Evolutionary conservation across 2,113 vertebrate species (phyloP).

Genomic region (Cinclus mexicanus): DNA sequence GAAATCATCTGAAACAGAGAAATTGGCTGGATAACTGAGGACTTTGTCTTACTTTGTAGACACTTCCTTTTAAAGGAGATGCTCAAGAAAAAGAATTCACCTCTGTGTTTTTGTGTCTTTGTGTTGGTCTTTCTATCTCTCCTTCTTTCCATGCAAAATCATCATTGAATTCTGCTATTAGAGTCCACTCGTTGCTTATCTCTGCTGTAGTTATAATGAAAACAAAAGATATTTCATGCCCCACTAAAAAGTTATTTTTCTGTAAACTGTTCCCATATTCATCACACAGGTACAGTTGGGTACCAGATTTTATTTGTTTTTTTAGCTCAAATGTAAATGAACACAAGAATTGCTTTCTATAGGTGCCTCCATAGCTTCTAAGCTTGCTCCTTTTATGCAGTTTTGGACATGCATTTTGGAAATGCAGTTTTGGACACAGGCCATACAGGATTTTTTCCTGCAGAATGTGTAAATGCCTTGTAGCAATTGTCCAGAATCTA

Average conservation of each 20-base stretch:
- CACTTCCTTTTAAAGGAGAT: conserved; percentile 39
- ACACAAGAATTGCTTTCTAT: neutral
- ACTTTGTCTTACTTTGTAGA: neutral
- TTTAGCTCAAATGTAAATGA: conserved; percentile 2
- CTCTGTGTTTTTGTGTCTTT: conserved; percentile 64
- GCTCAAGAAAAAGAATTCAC: conserved; percentile 62
- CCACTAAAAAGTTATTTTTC: neutral
- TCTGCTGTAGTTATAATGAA: conserved; percentile 7
- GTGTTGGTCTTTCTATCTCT: conserved; percentile 64
- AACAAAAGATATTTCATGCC: conserved; percentile 31
- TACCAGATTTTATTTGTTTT: neutral
- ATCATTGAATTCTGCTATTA: conserved; percentile 61
- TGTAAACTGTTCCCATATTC: neutral
- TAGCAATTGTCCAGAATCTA: neutral
- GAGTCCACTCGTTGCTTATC: conserved; percentile 63
- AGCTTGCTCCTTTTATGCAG: conserved; percentile 54
- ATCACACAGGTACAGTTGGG: neutral
- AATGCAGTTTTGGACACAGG: conserved; percentile 69
- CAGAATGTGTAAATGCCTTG: neutral
- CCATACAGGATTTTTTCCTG: neutral
- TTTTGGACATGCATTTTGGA: conserved; percentile 54
- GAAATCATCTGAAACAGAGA: neutral
- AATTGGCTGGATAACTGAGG: neutral
- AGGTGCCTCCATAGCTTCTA: conserved; percentile 54
- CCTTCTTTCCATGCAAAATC: conserved; percentile 58